Conservation (phyloP, 2,888 invertebrate species). For the Acleris emargana region DNA sequence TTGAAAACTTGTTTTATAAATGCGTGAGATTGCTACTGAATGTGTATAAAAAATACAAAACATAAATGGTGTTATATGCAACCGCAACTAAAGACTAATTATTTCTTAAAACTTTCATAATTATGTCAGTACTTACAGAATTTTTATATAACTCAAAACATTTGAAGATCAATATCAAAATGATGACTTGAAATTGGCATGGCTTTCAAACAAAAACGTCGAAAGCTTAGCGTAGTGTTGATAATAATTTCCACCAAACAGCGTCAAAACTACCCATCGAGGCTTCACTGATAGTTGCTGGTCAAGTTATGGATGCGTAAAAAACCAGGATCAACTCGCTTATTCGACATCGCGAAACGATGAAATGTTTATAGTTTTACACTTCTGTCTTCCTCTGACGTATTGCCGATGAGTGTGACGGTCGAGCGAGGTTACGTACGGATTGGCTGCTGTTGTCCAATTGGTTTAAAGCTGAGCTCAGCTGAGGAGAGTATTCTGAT, state of each 20-base stretch:
- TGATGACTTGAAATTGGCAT: too few species aligned
- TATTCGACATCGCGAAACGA: slow-evolving; percentile 2
- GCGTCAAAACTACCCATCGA: slow-evolving; percentile 19
- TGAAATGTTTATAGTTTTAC: slow-evolving; percentile 20
- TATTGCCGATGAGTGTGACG: slow-evolving; percentile 15
- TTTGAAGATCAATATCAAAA: too few species aligned
- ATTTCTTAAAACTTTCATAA: too few species aligned
- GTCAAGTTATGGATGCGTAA: slow-evolving; percentile 35
- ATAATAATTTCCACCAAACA: neutral
- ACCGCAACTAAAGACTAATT: too few species aligned
- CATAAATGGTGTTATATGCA: too few species aligned
- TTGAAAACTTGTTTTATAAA: too few species aligned
- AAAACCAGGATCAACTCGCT: slow-evolving; percentile 23
- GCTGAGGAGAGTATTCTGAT: slow-evolving; percentile 15
- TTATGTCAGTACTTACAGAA: too few species aligned
- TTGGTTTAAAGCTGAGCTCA: slow-evolving; percentile 25
- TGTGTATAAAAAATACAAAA: too few species aligned
- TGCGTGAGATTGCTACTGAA: too few species aligned
- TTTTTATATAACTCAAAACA: too few species aligned
- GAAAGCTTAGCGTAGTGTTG: neutral
- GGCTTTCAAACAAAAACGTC: neutral
- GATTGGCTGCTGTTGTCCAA: slow-evolving; percentile 12
- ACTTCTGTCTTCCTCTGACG: slow-evolving; percentile 12
- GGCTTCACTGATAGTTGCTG: slow-evolving; percentile 28
- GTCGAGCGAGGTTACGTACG: slow-evolving; percentile 14